Evolutionary conservation across 1,140 invertebrate genomes (phyloP), one percentile per base, ranked within the genome.

Genomic region (Trachymyrmex cornetzi): DNA sequence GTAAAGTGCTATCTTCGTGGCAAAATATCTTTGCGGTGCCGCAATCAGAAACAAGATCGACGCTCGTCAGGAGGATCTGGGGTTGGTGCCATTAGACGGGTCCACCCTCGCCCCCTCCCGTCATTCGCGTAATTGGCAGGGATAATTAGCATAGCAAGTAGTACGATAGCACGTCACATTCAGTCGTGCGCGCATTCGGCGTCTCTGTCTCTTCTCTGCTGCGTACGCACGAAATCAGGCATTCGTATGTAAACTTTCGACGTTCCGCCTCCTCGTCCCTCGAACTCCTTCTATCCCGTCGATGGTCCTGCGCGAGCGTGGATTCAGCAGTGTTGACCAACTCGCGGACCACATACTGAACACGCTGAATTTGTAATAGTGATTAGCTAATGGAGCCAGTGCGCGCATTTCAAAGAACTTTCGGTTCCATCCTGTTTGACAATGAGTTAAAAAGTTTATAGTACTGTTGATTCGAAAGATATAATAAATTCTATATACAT

Each of bases 161-260:
- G 88, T 16, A 67, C 87, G 87, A 91, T 92, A 88, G 88, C 92
- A 82, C 88, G 90, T 93, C 91, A 92, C 92, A 92, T 90, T 88
- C 92, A 90, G 88, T 69, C 61, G 81, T 57, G 12, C 34, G 50
- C 67, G 61, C 63, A 64, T 63, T 53, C 69, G 9, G 44, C 44
- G 50, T 64, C 59, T 63, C 59, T 44, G n/a, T 79, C 66, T 77
- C 63, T 24, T 59, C 44, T 22, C 61, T n/a, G n/a, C 55, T 59
- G 87, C 75, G 84, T 84, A 80, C 85, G 50, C 88, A 80, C 88
- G 84, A 93, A 93, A 93, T 93, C 91, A 93, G 90, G 85, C 93
- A 94, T 94, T 94, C 93, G 93, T 93, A 94, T 94, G 93, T 94
- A 94, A 94, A 94, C 93, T 94, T 93, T 72, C 75, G 85, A 38